phyloP scores from a whole-genome alignment of 30 jellyfish, hydroid and myxozoan species.

The Chrysaora quinquecirrha region DNA sequence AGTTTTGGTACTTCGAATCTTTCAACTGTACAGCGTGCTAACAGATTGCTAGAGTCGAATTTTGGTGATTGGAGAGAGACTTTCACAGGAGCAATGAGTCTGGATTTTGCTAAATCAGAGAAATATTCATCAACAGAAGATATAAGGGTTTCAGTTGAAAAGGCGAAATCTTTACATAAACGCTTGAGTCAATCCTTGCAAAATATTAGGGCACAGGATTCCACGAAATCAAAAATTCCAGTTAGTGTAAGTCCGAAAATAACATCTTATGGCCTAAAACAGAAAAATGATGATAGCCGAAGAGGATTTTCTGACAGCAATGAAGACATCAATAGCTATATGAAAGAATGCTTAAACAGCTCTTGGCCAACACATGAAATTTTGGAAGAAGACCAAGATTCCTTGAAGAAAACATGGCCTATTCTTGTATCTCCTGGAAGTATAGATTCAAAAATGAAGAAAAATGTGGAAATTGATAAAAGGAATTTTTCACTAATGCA shows the following conservation, averaged over 20 bases:
- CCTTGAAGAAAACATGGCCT: slow-evolving; percentile 60
- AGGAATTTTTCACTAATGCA: slow-evolving; percentile 38
- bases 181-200: slow-evolving; percentile 7
- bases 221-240: not conserved
- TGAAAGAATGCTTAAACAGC: slow-evolving; percentile 15
- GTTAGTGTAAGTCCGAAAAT: not conserved
- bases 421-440: not conserved
- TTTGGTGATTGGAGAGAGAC: slow-evolving; percentile 29
- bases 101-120: not conserved
- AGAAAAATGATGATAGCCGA: not conserved
- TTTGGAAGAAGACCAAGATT: slow-evolving; percentile 9
- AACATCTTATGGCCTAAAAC: not conserved
- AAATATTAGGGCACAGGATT: not conserved
- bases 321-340: slow-evolving; percentile 10
- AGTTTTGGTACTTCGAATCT: not conserved
- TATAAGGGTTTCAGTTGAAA: not conserved
- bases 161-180: not conserved
- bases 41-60: slow-evolving; percentile 18
- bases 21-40: slow-evolving; percentile 26
- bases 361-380: slow-evolving; percentile 20
- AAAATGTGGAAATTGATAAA: not conserved
- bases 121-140: not conserved
- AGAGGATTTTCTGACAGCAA: not conserved
- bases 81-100: not conserved
- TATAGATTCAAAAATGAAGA: not conserved